Base-by-base conservation (phyloP, 2,888 invertebrate genomes). In the Acanthococcus lagerstroemiae region DNA sequence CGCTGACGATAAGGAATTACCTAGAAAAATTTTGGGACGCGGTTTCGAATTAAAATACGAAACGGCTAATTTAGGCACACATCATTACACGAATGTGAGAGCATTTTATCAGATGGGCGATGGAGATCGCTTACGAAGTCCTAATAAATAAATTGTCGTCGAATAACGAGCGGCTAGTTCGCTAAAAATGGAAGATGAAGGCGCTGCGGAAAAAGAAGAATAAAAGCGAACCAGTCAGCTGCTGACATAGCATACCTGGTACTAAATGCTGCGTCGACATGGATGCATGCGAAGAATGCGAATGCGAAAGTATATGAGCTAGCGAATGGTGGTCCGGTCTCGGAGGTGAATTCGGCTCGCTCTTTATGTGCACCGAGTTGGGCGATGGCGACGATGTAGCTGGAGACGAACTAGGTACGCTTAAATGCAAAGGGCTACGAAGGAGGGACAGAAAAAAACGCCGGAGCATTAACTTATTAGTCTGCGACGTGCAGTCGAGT, bases 291-390 rank as follows among this genome's bases (percentile, higher is more conserved):
- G 67, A 37, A 27, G 66, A 26, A 17, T 68, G 69, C 27, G 66
- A 55, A n/a, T 67, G 68, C 46, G 68, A 68, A 25, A 68, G 61
- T 24, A 69, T 65, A 65, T 69, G 68, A 17, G 67, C 66, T 46
- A 68, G 56, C 50, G 69, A 65, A 55, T 68, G 69, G 54, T 69
- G 68, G 57, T 68, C 67, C 54, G 67, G 55, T 61, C 94, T 84
- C 3, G 93, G 93, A 50, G 95, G 95, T 71, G 94, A 94, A 75
- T 94, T 92, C 25, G 95, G 95, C 77, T 95, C 95, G 72, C 93
- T 91, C 79, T 95, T 95, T 76, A 95, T 90, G 78, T 90, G 90
- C 71, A 93, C 85, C 72, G 88, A 86, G 75, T 86, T 81, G 27
- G 91, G 90, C 72, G 88, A 88, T 66, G 88, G 87, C 7, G 87